Conservation (phyloP, 2,888 invertebrate genomes). For the Atethmia centrago region DNA sequence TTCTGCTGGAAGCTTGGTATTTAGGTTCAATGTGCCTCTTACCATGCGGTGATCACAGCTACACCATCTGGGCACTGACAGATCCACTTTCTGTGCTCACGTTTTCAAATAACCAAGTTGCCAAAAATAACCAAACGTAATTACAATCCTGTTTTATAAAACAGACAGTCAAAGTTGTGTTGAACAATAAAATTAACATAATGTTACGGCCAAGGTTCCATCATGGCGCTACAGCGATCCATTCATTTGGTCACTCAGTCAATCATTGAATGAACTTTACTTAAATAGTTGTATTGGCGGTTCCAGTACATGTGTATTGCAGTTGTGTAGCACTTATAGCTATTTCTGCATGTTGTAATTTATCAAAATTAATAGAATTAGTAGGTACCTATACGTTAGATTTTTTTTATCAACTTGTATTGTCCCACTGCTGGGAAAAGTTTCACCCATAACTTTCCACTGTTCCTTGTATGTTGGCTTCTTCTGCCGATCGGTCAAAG, state of each 20-base stretch:
- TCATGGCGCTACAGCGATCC: conserved; percentile 65
- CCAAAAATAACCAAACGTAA: background rate
- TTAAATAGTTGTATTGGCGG: background rate
- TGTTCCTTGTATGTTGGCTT: no score
- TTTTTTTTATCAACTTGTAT: no score
- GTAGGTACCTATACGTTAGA: no score
- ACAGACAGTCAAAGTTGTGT: conserved; percentile 49
- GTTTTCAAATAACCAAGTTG: no score
- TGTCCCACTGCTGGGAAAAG: no score
- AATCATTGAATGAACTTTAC: conserved; percentile 42
- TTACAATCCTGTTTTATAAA: conserved; percentile 38
- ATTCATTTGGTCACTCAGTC: conserved; percentile 70
- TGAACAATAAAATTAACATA: conserved; percentile 78
- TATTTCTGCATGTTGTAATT: background rate
- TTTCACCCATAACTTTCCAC: no score
- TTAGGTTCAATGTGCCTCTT: no score
- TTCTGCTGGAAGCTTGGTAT: no score
- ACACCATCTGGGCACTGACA: no score
- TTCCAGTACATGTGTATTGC: background rate
- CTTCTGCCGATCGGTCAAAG: no score
- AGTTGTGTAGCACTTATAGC: background rate
- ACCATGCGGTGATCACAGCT: no score
- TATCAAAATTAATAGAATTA: background rate
- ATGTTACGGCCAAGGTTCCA: conserved; percentile 85
- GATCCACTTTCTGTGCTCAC: no score